phyloP scores from a whole-genome alignment of 2,888 invertebrate genomes.

The Drosophila phalerata region DNA sequence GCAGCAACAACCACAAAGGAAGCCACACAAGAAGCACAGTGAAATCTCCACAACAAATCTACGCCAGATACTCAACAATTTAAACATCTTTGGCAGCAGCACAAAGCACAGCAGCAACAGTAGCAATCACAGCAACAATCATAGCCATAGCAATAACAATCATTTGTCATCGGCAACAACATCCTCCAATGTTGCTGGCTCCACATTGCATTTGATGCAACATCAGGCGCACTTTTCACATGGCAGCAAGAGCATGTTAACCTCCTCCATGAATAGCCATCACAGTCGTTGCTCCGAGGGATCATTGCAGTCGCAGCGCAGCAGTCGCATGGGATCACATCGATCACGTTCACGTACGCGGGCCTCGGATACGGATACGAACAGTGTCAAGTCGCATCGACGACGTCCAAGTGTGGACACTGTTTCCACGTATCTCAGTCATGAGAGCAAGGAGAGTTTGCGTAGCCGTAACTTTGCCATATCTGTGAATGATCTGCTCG shows the following conservation, averaged over 20 bases:
- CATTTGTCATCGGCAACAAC: conserved; percentile 29
- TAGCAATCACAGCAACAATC: conserved; percentile 31
- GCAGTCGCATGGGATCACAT: conserved; percentile 83
- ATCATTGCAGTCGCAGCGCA: conserved; percentile 81
- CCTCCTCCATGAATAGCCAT: conserved; percentile 84
- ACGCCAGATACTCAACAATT: conserved; percentile 91
- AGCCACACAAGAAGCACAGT: conserved; percentile 80
- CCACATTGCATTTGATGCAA: conserved; percentile 61
- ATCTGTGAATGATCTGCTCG: conserved; percentile 89
- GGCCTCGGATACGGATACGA: conserved; percentile 86
- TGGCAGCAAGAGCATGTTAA: conserved; percentile 79
- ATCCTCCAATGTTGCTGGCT: conserved; percentile 44
- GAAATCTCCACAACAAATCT: conserved; percentile 88
- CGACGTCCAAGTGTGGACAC: conserved; percentile 94
- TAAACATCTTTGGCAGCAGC: conserved; percentile 90
- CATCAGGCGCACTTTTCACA: conserved; percentile 80
- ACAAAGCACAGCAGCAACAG: conserved; percentile 70
- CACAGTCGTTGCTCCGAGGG: conserved; percentile 85
- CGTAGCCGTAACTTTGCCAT: conserved; percentile 87
- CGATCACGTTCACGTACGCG: conserved; percentile 85
- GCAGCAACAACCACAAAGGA: conserved; percentile 56
- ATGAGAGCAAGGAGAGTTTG: conserved; percentile 91
- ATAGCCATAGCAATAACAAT: conserved; percentile 34
- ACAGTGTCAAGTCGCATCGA: conserved; percentile 91
- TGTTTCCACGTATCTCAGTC: conserved; percentile 95